A percentile compares a stretch with the other conserved stretches of the same genome.
phyloP scores from a whole-genome alignment of 2,888 invertebrate species.

The Drosophila meridiana region DNA sequence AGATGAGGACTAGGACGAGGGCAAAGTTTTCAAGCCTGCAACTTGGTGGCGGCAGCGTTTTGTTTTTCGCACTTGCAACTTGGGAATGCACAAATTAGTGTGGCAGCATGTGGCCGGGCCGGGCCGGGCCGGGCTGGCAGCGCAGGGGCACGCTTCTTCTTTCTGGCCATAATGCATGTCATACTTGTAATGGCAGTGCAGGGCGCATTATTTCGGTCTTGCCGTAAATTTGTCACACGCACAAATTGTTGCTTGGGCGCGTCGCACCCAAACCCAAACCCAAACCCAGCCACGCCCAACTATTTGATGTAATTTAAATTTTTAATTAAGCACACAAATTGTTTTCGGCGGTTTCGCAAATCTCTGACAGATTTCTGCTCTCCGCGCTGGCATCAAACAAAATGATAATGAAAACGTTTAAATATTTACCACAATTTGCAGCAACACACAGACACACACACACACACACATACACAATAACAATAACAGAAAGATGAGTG shows the following conservation, averaged over 20 bases:
- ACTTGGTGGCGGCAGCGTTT: constrained; percentile 60
- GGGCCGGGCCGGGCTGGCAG: not conserved
- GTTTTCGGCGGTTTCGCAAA: constrained; percentile 72
- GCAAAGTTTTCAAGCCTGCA: constrained; percentile 53
- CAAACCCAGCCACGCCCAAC: constrained; percentile 4
- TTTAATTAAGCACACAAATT: constrained; percentile 81
- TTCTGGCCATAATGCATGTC: constrained; percentile 71
- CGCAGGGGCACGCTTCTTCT: constrained; percentile 17
- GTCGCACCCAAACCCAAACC: not conserved
- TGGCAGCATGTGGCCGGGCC: constrained; percentile 71
- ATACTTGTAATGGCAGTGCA: constrained; percentile 65
- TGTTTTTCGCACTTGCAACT: constrained; percentile 75
- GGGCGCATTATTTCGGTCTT: constrained; percentile 28
- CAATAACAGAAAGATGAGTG: constrained; percentile 31
- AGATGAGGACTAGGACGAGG: constrained; percentile 27
- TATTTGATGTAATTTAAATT: constrained; percentile 81
- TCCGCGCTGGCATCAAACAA: constrained; percentile 54
- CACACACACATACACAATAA: constrained; percentile 24
- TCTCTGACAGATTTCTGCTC: constrained; percentile 70
- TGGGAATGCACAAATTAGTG: constrained; percentile 79
- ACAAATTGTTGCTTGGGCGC: constrained; percentile 58
- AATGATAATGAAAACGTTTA: constrained; percentile 78
- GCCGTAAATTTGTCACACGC: constrained; percentile 71
- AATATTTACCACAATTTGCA: constrained; percentile 75
- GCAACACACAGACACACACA: constrained; percentile 35